Percentiles rank a stretch among this genome's conserved stretches.
phyloP scores from a whole-genome alignment of 2,113 vertebrate genomes.

The Phyllostomus discolor region DNA sequence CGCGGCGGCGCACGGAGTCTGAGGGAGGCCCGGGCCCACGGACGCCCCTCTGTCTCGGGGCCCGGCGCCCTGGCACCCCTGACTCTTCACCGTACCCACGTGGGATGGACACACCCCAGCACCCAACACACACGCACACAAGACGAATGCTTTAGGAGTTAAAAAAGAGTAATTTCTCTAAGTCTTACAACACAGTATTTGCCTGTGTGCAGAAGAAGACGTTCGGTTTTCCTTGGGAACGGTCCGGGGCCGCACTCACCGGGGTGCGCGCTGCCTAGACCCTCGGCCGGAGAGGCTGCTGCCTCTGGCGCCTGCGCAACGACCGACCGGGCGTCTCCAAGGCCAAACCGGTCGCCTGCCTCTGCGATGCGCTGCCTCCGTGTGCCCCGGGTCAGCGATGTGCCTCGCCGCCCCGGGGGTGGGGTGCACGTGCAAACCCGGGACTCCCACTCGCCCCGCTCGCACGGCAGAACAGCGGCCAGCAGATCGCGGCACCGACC shows the following conservation, averaged over 20 bases:
- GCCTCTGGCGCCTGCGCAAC: fast-evolving
- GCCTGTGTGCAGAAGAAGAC: too few relatives aligned
- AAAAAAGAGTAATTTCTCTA: background rate
- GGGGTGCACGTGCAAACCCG: fast-evolving
- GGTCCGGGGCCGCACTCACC: fast-evolving
- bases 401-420: fast-evolving
- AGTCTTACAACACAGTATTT: background rate
- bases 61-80: fast-evolving
- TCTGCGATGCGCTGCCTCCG: fast-evolving
- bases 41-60: fast-evolving
- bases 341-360: fast-evolving
- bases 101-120: fast-evolving
- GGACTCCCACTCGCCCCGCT: background rate
- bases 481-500: fast-evolving
- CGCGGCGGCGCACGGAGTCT: fast-evolving
- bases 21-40: fast-evolving
- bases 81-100: fast-evolving
- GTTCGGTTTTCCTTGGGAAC: background rate
- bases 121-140: fast-evolving
- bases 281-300: fast-evolving
- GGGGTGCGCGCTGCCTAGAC: fast-evolving
- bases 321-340: fast-evolving
- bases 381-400: fast-evolving
- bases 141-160: background rate
- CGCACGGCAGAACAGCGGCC: fast-evolving